These are phyloP conservation scores for Acanthopagrus latus DNA, from an alignment of 2,797 vertebrate species.

Conservation along the genomic window DNA sequence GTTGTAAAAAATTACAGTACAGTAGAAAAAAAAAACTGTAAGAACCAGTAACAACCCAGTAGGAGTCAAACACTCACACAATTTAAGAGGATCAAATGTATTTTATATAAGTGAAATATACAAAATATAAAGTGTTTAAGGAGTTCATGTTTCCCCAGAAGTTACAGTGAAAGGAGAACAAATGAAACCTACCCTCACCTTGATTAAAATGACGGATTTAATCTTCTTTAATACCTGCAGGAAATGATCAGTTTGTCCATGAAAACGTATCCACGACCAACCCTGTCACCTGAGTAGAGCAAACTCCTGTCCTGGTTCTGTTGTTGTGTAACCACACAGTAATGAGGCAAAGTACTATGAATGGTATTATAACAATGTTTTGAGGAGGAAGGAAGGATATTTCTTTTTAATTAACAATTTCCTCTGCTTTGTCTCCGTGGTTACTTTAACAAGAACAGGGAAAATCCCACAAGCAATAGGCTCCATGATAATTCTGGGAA, in stretches of 20 bases:
- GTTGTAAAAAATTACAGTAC: too few species aligned
- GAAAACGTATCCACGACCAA: neutral
- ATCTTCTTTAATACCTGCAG: neutral
- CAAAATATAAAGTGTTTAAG: too few species aligned
- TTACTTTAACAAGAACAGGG: constrained; percentile 33
- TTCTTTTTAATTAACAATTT: constrained; percentile 15
- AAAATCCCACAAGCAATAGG: constrained; percentile 22
- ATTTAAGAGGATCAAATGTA: too few species aligned
- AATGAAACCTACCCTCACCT: too few species aligned
- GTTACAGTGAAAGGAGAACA: too few species aligned
- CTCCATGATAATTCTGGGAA: constrained; percentile 30
- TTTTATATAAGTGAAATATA: too few species aligned
- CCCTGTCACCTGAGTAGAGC: neutral
- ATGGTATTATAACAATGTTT: neutral
- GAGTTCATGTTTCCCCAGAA: too few species aligned
- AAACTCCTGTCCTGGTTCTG: neutral
- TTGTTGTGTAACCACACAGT: neutral
- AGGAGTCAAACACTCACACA: too few species aligned
- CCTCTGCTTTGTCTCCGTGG: constrained; percentile 22
- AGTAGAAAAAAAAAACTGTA: too few species aligned
- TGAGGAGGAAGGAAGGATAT: neutral
- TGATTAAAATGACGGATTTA: neutral
- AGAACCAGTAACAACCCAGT: too few species aligned
- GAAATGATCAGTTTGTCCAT: neutral
- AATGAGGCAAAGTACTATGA: constrained; percentile 4